phyloP scores from a whole-genome alignment of 2,888 invertebrate genomes.

The Pediacus dermestoides region DNA sequence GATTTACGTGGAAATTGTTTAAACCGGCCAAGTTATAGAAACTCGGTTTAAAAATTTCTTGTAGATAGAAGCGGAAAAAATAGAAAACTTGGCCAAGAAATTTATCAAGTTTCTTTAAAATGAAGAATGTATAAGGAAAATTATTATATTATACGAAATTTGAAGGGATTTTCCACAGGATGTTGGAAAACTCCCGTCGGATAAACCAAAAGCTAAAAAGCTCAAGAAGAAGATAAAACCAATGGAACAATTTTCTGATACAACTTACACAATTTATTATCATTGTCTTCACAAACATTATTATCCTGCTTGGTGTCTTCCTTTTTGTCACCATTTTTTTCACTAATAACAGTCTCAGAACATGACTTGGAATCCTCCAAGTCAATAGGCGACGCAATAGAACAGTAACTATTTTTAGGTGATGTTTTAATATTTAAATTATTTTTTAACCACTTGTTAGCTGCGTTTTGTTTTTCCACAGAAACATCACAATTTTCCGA shows the following conservation, averaged over 20 bases:
- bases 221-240: no score
- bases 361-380: constrained; percentile 46
- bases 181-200: no score
- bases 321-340: constrained; percentile 33
- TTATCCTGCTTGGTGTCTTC: constrained; percentile 31
- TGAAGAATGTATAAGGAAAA: no score
- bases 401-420: constrained; percentile 35
- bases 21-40: no score
- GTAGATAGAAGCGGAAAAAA: no score
- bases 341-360: constrained; percentile 38
- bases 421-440: constrained; percentile 33
- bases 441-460: constrained; percentile 35
- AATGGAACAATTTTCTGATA: neutral
- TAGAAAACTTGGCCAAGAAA: no score
- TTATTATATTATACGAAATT: no score
- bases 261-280: constrained; percentile 37
- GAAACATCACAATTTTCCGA: constrained; percentile 15
- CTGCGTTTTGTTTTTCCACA: constrained; percentile 18
- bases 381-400: constrained; percentile 39
- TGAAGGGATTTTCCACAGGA: no score
- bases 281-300: constrained; percentile 29
- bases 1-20: no score
- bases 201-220: no score
- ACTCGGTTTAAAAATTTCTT: no score
- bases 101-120: no score